Evolutionary conservation across 2,797 vertebrate species (phyloP).

Genomic region (Acanthurus leucopareius): DNA sequence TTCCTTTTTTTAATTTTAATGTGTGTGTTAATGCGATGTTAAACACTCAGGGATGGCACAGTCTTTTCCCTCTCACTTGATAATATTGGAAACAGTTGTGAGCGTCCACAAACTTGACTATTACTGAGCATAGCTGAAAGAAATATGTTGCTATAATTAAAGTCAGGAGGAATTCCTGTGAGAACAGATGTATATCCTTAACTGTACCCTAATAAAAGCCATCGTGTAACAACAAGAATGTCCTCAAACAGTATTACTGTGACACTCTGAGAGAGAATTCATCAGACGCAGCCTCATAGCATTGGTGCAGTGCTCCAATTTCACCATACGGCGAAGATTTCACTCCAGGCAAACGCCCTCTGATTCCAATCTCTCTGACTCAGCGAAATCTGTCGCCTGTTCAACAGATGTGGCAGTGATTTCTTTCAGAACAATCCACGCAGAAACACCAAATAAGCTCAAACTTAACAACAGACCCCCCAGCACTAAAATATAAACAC

Average conservation of each 20-base stretch:
- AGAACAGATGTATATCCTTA: conserved; percentile 40
- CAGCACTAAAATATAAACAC: conserved; percentile 33
- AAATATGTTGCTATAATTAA: conserved; percentile 45
- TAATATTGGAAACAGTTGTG: conserved; percentile 10
- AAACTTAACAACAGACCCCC: conserved; percentile 26
- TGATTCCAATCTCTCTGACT: conserved; percentile 77
- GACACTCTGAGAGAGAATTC: conserved; percentile 56
- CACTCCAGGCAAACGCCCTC: conserved; percentile 56
- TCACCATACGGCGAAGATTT: conserved; percentile 77
- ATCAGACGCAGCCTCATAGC: conserved; percentile 46
- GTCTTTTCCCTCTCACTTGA: neutral
- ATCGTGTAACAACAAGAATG: conserved; percentile 43
- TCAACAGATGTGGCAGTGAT: conserved; percentile 76
- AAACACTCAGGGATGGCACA: neutral
- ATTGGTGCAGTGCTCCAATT: conserved; percentile 51
- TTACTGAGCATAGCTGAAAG: conserved; percentile 11
- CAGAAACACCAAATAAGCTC: conserved; percentile 38
- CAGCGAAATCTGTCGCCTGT: conserved; percentile 67
- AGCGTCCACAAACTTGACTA: conserved; percentile 1
- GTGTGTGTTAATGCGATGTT: neutral
- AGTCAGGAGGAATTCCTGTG: conserved; percentile 34
- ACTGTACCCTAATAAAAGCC: conserved; percentile 37
- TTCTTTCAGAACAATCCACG: conserved; percentile 48
- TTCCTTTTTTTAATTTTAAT: neutral
- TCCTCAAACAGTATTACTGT: conserved; percentile 35